A percentile compares a stretch with the other conserved stretches of the same genome.
These are phyloP conservation scores for Typhlomys cinereus DNA, from an alignment of 2,113 vertebrate genomes.

Conservation along the genomic window DNA sequence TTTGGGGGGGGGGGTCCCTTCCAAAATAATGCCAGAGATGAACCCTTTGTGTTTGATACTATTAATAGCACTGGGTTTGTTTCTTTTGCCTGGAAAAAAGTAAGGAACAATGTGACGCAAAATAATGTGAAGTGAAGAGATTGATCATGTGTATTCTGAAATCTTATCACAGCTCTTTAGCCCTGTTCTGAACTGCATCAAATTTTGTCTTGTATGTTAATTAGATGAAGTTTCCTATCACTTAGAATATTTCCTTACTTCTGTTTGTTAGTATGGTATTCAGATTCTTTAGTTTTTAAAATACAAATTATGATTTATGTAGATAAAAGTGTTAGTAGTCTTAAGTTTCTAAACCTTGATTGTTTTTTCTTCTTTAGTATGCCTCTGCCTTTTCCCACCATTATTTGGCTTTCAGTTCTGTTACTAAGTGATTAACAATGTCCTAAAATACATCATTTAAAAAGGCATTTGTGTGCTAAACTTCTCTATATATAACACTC, in stretches of 20 bases:
- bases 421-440: neutral
- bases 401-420: neutral
- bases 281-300: too few species aligned
- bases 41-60: neutral
- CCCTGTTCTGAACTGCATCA: slow-evolving; percentile 11
- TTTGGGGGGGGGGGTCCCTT: neutral
- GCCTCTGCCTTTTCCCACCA: neutral
- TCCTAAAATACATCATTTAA: neutral
- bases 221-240: neutral
- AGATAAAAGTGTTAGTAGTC: too few species aligned
- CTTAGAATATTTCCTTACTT: too few species aligned
- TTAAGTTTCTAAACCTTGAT: too few species aligned
- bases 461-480: neutral
- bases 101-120: neutral
- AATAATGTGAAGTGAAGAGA: neutral
- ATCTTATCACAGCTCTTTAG: neutral
- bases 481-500: neutral
- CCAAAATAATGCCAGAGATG: neutral
- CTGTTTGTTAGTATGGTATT: too few species aligned
- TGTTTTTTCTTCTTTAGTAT: neutral
- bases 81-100: slow-evolving; percentile 13
- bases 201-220: neutral
- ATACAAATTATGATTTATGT: too few species aligned
- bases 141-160: neutral
- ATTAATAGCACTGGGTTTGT: neutral